Percentiles rank a stretch among this genome's conserved stretches.
phyloP scores from a whole-genome alignment of 2,113 vertebrate species.

The Macroglossus sobrinus region DNA sequence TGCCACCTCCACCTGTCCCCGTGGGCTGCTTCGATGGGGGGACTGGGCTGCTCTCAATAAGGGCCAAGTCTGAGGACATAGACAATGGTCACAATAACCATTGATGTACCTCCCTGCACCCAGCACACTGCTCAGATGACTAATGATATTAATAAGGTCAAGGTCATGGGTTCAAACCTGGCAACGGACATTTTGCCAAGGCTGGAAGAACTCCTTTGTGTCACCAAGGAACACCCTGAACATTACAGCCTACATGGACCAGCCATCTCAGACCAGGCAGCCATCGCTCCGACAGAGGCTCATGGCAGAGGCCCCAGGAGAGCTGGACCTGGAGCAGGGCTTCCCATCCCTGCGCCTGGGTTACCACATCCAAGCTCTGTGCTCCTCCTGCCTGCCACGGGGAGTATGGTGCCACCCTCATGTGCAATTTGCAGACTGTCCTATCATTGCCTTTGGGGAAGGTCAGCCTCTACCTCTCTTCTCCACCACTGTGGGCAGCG shows the following conservation, averaged over 20 bases:
- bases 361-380: background rate
- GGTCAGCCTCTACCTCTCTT: background rate
- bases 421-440: background rate
- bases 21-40: background rate
- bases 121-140: background rate
- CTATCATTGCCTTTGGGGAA: background rate
- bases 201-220: background rate
- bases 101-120: background rate
- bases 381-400: background rate
- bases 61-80: background rate
- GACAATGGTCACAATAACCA: background rate
- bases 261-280: background rate
- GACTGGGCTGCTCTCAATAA: background rate
- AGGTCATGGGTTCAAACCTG: background rate
- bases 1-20: background rate
- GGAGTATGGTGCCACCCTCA: background rate
- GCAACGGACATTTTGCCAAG: background rate
- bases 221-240: background rate
- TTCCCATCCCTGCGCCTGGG: background rate
- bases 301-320: background rate
- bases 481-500: background rate
- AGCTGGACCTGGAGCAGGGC: background rate
- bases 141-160: background rate
- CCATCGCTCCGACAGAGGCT: background rate
- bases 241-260: background rate